Conservation (phyloP, 2,888 invertebrate species). For the Pandemis corylana region DNA sequence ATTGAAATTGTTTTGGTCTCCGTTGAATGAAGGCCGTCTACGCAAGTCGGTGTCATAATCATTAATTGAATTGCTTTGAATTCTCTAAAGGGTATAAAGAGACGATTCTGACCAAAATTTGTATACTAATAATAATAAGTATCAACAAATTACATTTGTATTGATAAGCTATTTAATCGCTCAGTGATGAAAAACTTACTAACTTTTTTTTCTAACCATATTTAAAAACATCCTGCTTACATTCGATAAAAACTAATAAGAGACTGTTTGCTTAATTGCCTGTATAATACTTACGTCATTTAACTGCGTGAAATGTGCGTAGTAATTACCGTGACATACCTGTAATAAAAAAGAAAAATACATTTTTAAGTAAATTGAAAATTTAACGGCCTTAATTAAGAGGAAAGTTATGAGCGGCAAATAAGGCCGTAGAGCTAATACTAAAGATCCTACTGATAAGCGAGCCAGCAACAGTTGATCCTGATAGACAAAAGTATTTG, state of each 20-base stretch:
- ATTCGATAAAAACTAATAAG: constrained; percentile 6
- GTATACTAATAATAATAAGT: background rate
- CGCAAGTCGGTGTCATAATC: constrained; percentile 23
- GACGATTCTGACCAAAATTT: background rate
- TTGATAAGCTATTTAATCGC: background rate
- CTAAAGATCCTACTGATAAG: background rate
- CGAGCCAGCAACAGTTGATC: background rate
- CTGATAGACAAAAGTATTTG: background rate
- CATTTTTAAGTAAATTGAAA: constrained; percentile 20
- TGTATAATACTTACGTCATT: constrained; percentile 34
- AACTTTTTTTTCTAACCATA: background rate
- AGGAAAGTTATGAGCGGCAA: constrained; percentile 24
- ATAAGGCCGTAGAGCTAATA: background rate
- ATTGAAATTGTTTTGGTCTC: constrained; percentile 39
- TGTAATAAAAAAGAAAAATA: constrained; percentile 37
- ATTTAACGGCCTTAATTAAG: constrained; percentile 11
- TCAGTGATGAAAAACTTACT: background rate
- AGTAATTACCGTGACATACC: constrained; percentile 39
- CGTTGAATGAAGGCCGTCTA: constrained; percentile 27
- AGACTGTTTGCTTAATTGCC: constrained; percentile 17
- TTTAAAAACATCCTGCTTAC: constrained; percentile 9
- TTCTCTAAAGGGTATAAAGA: constrained; percentile 11
- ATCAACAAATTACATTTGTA: background rate
- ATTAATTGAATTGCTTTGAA: constrained; percentile 15
- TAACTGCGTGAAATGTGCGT: constrained; percentile 23